phyloP scores from a whole-genome alignment of 2,113 vertebrate species.

The Galbula dea region DNA sequence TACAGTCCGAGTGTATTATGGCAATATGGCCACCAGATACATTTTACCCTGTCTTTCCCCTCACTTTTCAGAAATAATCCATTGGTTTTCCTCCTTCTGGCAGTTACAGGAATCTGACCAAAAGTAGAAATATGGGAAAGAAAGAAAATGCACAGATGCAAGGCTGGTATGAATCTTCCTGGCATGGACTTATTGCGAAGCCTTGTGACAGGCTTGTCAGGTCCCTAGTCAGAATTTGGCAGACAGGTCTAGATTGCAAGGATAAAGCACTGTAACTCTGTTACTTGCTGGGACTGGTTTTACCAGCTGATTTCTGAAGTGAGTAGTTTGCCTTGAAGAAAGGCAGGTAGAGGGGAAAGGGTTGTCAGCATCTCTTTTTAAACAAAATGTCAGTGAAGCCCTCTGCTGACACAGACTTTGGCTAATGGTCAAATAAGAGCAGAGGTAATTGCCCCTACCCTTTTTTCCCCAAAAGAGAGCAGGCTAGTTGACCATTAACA shows the following conservation, averaged over 20 bases:
- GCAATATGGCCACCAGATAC: background rate
- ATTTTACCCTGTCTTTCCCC: background rate
- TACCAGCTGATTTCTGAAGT: background rate
- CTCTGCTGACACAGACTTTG: background rate
- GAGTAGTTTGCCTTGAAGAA: background rate
- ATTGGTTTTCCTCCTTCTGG: background rate
- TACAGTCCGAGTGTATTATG: background rate
- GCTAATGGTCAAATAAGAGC: background rate
- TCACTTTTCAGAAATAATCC: background rate
- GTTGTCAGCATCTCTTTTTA: background rate
- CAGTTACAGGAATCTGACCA: background rate
- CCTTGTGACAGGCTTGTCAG: background rate
- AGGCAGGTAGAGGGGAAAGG: background rate
- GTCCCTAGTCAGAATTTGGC: background rate
- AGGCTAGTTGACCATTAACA: constrained; percentile 19
- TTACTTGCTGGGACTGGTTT: background rate
- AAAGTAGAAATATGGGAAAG: background rate
- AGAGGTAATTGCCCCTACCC: background rate
- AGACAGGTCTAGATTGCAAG: background rate
- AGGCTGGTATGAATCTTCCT: background rate
- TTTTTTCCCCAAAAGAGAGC: background rate
- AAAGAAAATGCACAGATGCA: background rate
- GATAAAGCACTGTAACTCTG: background rate
- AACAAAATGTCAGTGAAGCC: background rate
- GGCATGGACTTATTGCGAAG: background rate